A percentile compares a stretch with the other conserved stretches of the same genome.
Conservation (phyloP, 2,113 vertebrate genomes). For the Oophaga pumilio region DNA sequence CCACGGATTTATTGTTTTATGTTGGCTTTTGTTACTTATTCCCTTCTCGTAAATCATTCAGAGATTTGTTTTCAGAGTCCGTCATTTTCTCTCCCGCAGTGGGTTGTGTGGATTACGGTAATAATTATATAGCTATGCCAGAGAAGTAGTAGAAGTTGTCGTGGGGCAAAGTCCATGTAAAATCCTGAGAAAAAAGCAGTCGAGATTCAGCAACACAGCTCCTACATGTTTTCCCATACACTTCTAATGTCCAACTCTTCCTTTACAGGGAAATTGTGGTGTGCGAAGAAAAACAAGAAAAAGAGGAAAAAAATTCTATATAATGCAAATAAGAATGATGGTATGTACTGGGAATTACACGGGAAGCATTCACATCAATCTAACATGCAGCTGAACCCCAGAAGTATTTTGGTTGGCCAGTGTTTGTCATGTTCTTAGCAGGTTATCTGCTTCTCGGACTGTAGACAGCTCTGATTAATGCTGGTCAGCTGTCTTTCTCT, state of each 20-base stretch:
- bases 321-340: conserved; percentile 82
- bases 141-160: too few relatives aligned
- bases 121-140: background rate
- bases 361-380: background rate
- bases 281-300: conserved; percentile 92
- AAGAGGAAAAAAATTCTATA: conserved; percentile 86
- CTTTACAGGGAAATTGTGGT: conserved; percentile 87
- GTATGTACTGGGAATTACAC: conserved; percentile 68
- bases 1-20: background rate
- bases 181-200: too few relatives aligned
- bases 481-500: too few relatives aligned
- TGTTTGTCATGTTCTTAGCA: too few relatives aligned
- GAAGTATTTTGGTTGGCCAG: too few relatives aligned
- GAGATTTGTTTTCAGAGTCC: background rate
- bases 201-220: too few relatives aligned
- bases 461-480: too few relatives aligned
- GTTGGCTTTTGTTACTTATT: background rate
- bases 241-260: conserved; percentile 56
- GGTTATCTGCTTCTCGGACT: too few relatives aligned
- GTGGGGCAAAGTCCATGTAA: too few relatives aligned
- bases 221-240: too few relatives aligned
- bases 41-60: background rate
- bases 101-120: background rate
- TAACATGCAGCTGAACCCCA: too few relatives aligned
- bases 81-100: background rate